A percentile compares a stretch with the other conserved stretches of the same genome.
Conservation (phyloP, 2,113 vertebrate species). For the Stegastes partitus region DNA sequence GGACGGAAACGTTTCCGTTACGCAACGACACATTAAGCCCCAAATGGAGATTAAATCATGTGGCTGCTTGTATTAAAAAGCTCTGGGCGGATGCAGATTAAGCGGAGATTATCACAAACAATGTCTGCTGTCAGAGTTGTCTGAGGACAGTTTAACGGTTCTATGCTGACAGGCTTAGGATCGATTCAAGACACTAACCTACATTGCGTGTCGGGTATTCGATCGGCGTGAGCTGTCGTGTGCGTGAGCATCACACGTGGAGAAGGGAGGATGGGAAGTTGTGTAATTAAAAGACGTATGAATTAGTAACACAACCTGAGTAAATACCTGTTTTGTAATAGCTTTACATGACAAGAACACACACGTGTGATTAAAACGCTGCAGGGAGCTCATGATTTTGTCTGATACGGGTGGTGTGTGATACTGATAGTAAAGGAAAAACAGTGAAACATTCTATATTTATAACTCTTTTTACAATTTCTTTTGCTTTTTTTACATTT, state of each 20-base stretch:
- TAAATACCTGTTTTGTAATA: neutral
- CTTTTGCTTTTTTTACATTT: too few relatives aligned
- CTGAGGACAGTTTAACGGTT: constrained; percentile 24
- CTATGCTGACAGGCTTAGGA: neutral
- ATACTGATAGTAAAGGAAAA: too few relatives aligned
- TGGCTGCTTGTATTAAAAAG: constrained; percentile 63
- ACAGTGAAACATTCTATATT: too few relatives aligned
- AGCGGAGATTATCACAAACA: constrained; percentile 63
- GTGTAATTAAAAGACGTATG: neutral
- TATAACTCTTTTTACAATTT: too few relatives aligned
- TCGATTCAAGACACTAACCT: neutral
- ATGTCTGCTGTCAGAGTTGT: constrained; percentile 39
- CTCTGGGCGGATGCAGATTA: constrained; percentile 63
- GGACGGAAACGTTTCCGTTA: constrained; percentile 53
- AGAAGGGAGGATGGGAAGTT: neutral
- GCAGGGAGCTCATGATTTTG: too few relatives aligned
- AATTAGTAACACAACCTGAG: neutral
- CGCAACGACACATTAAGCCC: constrained; percentile 62
- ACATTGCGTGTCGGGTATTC: neutral
- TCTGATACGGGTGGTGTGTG: too few relatives aligned
- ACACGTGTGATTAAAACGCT: neutral
- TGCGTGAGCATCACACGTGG: neutral
- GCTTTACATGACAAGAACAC: neutral
- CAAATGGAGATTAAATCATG: constrained; percentile 67
- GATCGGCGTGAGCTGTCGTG: constrained; percentile 12